Base-by-base conservation (phyloP, 2,888 invertebrate genomes). In the Crossocerus cetratus region DNA sequence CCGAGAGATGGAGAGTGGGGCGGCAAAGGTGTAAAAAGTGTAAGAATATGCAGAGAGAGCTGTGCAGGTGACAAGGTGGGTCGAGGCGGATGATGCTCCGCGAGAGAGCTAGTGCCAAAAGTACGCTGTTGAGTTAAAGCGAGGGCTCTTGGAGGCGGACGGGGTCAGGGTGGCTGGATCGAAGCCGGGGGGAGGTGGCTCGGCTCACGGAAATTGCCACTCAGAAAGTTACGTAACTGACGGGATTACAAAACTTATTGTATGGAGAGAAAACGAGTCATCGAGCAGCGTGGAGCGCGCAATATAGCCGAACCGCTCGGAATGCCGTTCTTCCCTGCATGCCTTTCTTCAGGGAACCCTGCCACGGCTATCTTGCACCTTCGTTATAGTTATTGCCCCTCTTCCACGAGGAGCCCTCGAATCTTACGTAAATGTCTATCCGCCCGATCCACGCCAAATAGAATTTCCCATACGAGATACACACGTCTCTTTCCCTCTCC, bases 181-280 rank as follows among this genome's bases (percentile, higher is more conserved):
- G 63, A 57, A 70, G 66, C 11, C 8, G 66, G 44, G 71, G 61
- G 53, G 66, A 56, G 57, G 61, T 21, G 55, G 58, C 61, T 55
- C 45, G 72, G 60, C 55, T 64, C 62, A 69, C 65, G 78, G 71
- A 81, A 80, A 85, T 85, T 81, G 79, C 80, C 77, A 81, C 82
- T 80, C 76, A 74, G 78, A 82, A 83, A 79, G 73, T 83, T 83
- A 76, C 76, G 69, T 75, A 80, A 81, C 72, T 72, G 80, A 74
- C 74, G 72, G 76, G 72, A 84, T 83, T 84, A 81, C 81, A 69
- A 77, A 83, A 81, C 81, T 83, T 82, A 81, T 79, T 80, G 81
- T 77, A 74, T 62, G 69, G 63, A 57, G 62, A 67, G 70, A 74
- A 77, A 77, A 74, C 58, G 76, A 76, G 76, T 71, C 76, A 76